Conservation (phyloP, 2,113 vertebrate genomes). For the Plecotus auritus region DNA sequence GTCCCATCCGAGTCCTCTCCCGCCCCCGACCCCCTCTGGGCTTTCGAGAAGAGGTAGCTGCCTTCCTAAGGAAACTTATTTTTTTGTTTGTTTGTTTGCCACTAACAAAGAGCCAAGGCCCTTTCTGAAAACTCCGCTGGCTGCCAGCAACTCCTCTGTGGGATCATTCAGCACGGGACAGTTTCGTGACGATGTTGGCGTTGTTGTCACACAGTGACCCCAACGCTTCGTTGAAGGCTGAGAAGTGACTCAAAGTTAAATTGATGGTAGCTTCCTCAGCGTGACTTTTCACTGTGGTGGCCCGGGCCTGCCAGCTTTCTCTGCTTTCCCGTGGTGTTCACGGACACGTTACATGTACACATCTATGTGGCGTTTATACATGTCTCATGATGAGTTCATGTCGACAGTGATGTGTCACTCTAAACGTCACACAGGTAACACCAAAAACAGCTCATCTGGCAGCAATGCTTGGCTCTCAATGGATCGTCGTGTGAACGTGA, state of each 20-base stretch:
- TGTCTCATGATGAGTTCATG: background rate
- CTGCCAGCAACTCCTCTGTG: background rate
- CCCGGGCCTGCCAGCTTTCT: too few species aligned
- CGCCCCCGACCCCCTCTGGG: background rate
- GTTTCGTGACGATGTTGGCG: background rate
- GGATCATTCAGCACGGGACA: background rate
- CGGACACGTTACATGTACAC: rapidly evolving
- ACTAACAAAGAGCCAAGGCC: background rate
- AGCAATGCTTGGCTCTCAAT: background rate
- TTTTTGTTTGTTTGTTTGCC: background rate
- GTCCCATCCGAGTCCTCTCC: background rate
- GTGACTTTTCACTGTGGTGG: background rate
- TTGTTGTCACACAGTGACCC: background rate
- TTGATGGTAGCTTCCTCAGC: background rate
- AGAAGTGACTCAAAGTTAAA: background rate
- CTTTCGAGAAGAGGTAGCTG: background rate
- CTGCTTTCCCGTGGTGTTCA: rapidly evolving
- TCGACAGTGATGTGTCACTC: background rate
- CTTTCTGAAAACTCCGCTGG: background rate
- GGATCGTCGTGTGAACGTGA: background rate
- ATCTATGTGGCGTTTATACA: background rate
- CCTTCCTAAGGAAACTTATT: background rate
- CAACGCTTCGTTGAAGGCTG: background rate
- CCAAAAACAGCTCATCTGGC: background rate
- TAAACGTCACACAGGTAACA: background rate